Percentiles rank a stretch among this genome's conserved stretches.
phyloP scores from a whole-genome alignment of 2,888 invertebrate genomes.

The Hyposoter didymator region DNA sequence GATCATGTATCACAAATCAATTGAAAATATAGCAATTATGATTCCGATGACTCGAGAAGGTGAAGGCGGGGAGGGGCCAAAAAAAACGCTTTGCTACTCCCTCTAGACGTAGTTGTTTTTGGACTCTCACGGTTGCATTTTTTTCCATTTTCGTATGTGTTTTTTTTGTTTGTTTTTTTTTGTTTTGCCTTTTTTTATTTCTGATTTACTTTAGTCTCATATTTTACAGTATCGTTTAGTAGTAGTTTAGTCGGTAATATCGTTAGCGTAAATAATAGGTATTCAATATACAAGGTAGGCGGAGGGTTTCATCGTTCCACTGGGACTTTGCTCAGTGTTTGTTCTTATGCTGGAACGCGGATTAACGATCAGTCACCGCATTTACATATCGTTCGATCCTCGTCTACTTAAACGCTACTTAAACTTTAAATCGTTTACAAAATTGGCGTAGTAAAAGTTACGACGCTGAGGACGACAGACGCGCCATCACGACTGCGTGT shows the following conservation, averaged over 20 bases:
- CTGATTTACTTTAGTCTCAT: slow-evolving; percentile 52
- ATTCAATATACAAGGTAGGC: slow-evolving; percentile 66
- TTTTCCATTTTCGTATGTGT: slow-evolving; percentile 34
- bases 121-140: slow-evolving; percentile 24
- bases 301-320: slow-evolving; percentile 53
- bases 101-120: slow-evolving; percentile 21
- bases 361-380: not conserved
- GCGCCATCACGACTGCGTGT: slow-evolving; percentile 29
- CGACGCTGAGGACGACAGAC: slow-evolving; percentile 55
- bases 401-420: slow-evolving; percentile 61
- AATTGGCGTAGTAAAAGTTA: slow-evolving; percentile 67
- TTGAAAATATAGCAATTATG: slow-evolving; percentile 42
- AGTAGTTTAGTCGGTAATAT: slow-evolving; percentile 62
- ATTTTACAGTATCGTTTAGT: slow-evolving; percentile 61
- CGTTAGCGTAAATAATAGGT: slow-evolving; percentile 66
- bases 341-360: slow-evolving; percentile 31
- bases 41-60: slow-evolving; percentile 37
- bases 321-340: slow-evolving; percentile 15
- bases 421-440: slow-evolving; percentile 68
- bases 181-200: slow-evolving; percentile 20
- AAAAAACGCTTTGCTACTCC: slow-evolving; percentile 26
- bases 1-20: slow-evolving; percentile 59
- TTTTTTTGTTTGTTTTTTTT: slow-evolving; percentile 2
- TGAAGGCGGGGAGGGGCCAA: slow-evolving; percentile 11
- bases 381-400: slow-evolving; percentile 32